Evolutionary conservation across 2,888 invertebrate genomes (phyloP), one percentile per base, ranked within the genome.

Genomic region (Drosophila mimica): DNA sequence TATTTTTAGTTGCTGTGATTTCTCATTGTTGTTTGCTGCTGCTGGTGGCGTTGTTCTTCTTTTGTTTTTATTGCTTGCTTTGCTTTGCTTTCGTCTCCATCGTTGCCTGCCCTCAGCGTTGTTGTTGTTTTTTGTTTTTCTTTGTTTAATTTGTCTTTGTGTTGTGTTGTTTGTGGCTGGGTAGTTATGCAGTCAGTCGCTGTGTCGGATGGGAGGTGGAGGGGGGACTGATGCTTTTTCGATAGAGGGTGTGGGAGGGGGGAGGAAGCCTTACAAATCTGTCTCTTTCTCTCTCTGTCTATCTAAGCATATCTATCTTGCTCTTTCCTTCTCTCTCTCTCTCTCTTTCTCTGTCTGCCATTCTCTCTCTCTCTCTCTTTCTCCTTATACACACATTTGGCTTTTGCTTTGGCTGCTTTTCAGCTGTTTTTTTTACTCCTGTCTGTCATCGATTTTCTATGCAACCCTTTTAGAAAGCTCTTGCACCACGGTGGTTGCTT

Each of bases 101-200:
- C 46, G 53, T 54, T 46, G 46, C 46, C 46, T 67, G 70, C 59
- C 60, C 61, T 51, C 84, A 59, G 64, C 58, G 2, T 46, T 46
- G 2, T 51, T 63, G 74, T 70, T 72, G 74, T 46, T 46, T 46
- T 46, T 82, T 85, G 85, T 79, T 80, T 88, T 82, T 85, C 84
- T 82, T 85, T 88, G 86, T 85, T 85, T 85, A 82, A 85, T 85
- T 81, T 82, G 88, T 81, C 86, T 88, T 85, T 88, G 80, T 46
- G 20, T 46, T 46, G 13, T 46, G 46, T 46, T 46, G 25, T 46
- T 88, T 82, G 56, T 74, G 70, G 79, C 72, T 80, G 9, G 28
- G 82, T 76, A 73, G 25, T 46, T 46, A 46, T 46, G 46, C 46
- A 67, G 66, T 28, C 52, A 40, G 49, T 8, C 33, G 48, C 25